Evolutionary conservation across 2,113 vertebrate genomes (phyloP), one percentile per base, ranked within the genome.

Genomic region (Candoia aspera): DNA sequence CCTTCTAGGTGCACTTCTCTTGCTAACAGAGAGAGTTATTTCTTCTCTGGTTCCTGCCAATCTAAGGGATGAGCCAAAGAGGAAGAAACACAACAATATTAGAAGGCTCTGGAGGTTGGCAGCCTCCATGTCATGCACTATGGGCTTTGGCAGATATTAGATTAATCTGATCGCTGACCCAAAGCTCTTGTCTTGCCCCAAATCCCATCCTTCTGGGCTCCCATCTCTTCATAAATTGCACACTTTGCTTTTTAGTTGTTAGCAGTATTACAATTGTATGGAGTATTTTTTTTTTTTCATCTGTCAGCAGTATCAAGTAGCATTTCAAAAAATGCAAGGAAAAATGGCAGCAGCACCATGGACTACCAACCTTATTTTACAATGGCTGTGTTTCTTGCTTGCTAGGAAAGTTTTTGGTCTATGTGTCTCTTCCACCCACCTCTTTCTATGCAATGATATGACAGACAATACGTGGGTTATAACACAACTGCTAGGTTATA

Each of bases 401-500:
- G 87, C 58, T 91, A 85, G 37, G 53, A 68, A 37, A 26, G 26
- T 23, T n/a, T 93, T 88, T 84, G 26, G 59, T 9, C 37, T 29
- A 8, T 26, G 59, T 8, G 15, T 29, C 23, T 42, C 89, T 37
- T 1, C 79, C 15, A 8, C 26, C 59, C n/a, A 11, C 53, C 12
- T 46, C 58, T 84, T 89, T 46, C 55, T 90, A 64, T 90, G 54
- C 53, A 84, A 15, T 19, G 86, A 86, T 91, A 53, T 73, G 73
- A 85, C 86, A 89, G 86, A 33, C 37, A 33, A 53, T 84, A 49
- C 86, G 49, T 59, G 73, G 53, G 90, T 58, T 85, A 89, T 57
- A 89, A 86, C 59, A 91, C 33, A 93, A 79, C 33, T 19, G 24
- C 85, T 62, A 58, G 29, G 58, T 85, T 79, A 88, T 91, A 92